These are phyloP conservation scores for Elephas maximus DNA, from an alignment of 2,113 vertebrate species.

Conservation along the genomic window DNA sequence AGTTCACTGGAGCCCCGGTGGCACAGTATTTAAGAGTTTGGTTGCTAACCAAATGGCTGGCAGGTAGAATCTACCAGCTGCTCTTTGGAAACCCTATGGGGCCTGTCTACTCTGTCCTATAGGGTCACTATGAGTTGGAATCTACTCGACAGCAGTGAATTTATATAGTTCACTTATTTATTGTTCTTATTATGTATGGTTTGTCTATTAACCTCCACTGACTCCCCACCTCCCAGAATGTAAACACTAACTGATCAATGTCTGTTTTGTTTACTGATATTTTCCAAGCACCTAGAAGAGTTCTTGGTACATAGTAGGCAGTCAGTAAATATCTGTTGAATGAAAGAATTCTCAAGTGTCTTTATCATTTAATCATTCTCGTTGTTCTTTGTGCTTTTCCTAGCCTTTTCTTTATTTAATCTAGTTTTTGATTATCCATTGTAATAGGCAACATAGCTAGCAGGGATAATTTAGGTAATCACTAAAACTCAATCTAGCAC, in stretches of 20 bases:
- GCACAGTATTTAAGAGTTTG: too few relatives aligned
- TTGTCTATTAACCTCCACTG: not conserved
- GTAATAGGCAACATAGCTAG: not conserved
- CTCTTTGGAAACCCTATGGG: too few relatives aligned
- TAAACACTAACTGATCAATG: not conserved
- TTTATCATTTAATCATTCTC: not conserved
- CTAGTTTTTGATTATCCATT: not conserved
- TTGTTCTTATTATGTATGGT: not conserved
- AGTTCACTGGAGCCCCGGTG: not conserved
- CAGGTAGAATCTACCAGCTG: too few relatives aligned
- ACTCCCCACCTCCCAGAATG: not conserved
- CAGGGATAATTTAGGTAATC: slow-evolving; percentile 39
- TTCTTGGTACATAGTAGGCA: not conserved
- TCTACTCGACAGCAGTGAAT: too few relatives aligned
- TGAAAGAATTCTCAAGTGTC: not conserved
- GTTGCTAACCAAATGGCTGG: too few relatives aligned
- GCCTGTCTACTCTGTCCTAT: too few relatives aligned
- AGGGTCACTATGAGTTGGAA: too few relatives aligned
- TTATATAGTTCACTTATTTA: not conserved
- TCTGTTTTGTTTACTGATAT: not conserved
- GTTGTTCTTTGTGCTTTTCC: not conserved
- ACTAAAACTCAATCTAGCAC: slow-evolving; percentile 54
- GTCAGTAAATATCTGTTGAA: not conserved
- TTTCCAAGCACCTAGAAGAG: not conserved
- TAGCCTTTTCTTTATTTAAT: not conserved